phyloP scores from a whole-genome alignment of 53 echinoderm and acorn worm species.

The Echinarachnius parma region DNA sequence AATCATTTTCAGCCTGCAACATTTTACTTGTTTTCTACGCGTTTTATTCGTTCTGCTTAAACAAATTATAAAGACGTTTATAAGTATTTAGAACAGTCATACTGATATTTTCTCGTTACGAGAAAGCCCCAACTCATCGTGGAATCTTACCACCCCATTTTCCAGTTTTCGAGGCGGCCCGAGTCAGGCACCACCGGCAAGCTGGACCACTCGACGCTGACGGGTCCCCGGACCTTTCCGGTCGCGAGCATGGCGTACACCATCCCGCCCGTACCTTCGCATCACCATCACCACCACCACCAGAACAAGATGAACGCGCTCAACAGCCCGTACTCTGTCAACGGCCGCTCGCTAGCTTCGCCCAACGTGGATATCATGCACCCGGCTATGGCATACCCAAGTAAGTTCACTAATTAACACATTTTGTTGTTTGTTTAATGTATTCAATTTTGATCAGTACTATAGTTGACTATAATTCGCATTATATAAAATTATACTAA shows the following conservation, averaged over 20 bases:
- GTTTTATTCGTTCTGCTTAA: too few relatives aligned
- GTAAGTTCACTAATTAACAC: slow-evolving; percentile 47
- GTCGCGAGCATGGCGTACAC: slow-evolving; percentile 64
- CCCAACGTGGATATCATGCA: slow-evolving; percentile 88
- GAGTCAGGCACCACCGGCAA: slow-evolving; percentile 30
- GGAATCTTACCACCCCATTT: slow-evolving; percentile 47
- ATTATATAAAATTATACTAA: not conserved
- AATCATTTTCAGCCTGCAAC: too few relatives aligned
- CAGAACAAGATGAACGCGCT: slow-evolving; percentile 47
- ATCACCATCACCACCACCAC: slow-evolving; percentile 43
- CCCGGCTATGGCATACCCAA: slow-evolving; percentile 92
- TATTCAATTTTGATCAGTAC: too few relatives aligned
- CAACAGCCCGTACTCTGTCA: slow-evolving; percentile 74
- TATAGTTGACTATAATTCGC: not conserved
- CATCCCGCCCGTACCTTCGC: slow-evolving; percentile 50
- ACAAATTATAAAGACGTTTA: too few relatives aligned
- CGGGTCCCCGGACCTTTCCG: slow-evolving; percentile 53
- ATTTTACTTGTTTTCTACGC: too few relatives aligned
- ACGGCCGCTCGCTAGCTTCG: slow-evolving; percentile 86
- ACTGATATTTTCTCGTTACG: too few relatives aligned
- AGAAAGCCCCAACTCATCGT: slow-evolving; percentile 38
- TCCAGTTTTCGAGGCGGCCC: slow-evolving; percentile 38
- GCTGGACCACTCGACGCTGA: slow-evolving; percentile 44
- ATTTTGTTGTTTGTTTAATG: not conserved
- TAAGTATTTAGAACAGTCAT: too few relatives aligned